A percentile compares a stretch with the other conserved stretches of the same genome.
phyloP scores from a whole-genome alignment of 2,113 vertebrate genomes.

The Physeter macrocephalus region DNA sequence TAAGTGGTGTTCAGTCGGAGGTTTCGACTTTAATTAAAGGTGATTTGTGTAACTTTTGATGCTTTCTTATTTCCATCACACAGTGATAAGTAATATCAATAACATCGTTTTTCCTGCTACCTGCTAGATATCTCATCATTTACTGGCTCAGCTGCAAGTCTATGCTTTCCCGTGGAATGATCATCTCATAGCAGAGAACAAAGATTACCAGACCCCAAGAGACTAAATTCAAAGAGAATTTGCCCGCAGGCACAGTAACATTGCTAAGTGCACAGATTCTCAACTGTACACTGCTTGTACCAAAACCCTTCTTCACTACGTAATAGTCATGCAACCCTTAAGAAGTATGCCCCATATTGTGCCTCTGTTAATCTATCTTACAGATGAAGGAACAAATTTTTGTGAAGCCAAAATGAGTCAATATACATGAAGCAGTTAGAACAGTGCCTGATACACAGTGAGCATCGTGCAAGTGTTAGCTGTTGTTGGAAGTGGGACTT shows the following conservation, averaged over 20 bases:
- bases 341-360: neutral
- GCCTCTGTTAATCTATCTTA: no score
- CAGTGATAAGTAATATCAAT: neutral
- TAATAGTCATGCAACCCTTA: neutral
- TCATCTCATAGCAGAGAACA: neutral
- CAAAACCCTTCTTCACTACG: neutral
- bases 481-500: neutral
- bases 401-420: neutral
- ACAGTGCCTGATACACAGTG: no score
- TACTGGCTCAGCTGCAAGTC: neutral
- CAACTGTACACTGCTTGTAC: fast-evolving
- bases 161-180: neutral
- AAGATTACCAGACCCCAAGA: neutral
- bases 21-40: neutral
- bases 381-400: neutral
- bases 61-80: neutral
- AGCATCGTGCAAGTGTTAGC: neutral
- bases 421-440: neutral
- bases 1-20: neutral
- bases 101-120: neutral
- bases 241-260: neutral
- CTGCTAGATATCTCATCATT: neutral
- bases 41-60: neutral
- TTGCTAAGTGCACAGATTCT: neutral
- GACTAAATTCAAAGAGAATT: neutral